phyloP scores from a whole-genome alignment of 1,140 invertebrate genomes.

The Conus betulinus region DNA sequence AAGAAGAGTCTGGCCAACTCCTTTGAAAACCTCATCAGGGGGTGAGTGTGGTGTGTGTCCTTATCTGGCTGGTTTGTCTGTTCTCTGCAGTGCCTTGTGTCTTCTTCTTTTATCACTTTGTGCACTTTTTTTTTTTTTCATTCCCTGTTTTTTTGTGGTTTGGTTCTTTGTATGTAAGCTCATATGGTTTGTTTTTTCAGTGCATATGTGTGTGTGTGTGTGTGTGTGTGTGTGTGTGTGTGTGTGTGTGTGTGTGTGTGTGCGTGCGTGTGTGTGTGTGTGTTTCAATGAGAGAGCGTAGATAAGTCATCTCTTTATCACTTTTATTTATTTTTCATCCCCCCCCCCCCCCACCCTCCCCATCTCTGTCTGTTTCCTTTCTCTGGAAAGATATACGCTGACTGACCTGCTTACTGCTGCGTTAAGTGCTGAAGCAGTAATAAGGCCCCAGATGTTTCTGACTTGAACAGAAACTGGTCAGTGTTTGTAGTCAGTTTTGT shows the following conservation, averaged over 20 bases:
- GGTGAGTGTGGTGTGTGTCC: slow-evolving; percentile 32
- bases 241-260: neutral
- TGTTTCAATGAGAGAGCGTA: neutral
- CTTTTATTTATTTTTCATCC: no score
- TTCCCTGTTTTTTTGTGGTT: neutral
- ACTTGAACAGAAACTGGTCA: no score
- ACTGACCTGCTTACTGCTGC: no score
- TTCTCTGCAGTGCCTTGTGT: neutral
- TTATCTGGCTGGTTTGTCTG: neutral
- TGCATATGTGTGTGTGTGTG: neutral
- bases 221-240: slow-evolving; percentile 13
- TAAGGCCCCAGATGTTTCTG: no score
- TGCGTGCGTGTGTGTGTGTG: neutral
- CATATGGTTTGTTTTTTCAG: no score
- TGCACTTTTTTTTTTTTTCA: neutral
- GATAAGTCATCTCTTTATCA: no score
- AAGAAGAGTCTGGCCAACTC: slow-evolving; percentile 76
- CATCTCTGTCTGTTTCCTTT: no score
- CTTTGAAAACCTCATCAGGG: slow-evolving; percentile 75
- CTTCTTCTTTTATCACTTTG: neutral
- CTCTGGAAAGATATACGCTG: no score
- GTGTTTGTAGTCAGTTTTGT: no score
- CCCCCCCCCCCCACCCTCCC: no score
- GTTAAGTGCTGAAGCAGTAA: no score
- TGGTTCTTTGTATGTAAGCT: no score